Conservation (phyloP, 2,888 invertebrate genomes). For the Pachydiplax longipennis region DNA sequence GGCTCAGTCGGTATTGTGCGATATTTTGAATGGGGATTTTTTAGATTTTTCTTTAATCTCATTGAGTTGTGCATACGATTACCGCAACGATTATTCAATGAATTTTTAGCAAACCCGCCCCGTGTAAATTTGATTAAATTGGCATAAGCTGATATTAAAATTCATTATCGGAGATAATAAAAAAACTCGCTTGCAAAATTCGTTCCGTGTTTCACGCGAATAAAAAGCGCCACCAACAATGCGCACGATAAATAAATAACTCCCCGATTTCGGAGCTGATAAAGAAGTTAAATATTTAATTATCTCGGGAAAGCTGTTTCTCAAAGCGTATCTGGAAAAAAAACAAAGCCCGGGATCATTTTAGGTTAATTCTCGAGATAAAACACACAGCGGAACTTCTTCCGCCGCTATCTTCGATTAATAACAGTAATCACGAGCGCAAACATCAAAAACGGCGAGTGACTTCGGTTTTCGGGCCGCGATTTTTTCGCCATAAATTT, state of each 20-base stretch:
- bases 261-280: neutral
- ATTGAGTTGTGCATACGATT: no score
- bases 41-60: no score
- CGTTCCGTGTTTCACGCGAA: neutral
- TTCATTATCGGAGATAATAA: no score
- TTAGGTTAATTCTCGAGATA: neutral
- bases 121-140: no score
- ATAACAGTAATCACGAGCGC: slow-evolving; percentile 9
- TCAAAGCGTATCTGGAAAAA: neutral
- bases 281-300: neutral
- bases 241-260: neutral
- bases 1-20: no score
- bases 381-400: neutral
- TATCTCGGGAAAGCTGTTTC: neutral
- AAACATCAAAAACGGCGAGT: neutral
- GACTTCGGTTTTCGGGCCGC: neutral
- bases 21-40: no score
- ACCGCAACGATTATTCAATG: no score
- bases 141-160: no score
- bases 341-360: neutral
- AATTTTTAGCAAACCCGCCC: no score
- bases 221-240: no score
- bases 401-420: neutral
- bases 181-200: neutral
- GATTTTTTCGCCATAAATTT: neutral